Base-by-base conservation (phyloP, 2,113 vertebrate species). In the Porphyrio hochstetteri region DNA sequence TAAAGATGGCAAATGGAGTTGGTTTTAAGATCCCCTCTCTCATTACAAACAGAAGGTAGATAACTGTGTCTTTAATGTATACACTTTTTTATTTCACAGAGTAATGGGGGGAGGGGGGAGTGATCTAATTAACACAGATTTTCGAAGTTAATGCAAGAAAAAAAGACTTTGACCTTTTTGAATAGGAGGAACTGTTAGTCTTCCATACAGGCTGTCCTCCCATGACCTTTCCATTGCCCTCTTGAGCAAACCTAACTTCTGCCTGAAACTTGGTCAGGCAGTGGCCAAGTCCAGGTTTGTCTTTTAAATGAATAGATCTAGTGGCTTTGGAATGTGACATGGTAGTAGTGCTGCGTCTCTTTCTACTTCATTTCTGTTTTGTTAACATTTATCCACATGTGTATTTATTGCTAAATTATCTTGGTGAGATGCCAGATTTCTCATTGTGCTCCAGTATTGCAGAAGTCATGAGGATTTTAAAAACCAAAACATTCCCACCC, bases 391-490 rank as follows among this genome's bases (percentile, higher is more conserved):
- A 91, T 87, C 69, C 9, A 3, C 74, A 52, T 92, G 86, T 82
- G 81, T 92, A 52, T 94, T 92, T 92, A 65, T 91, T 82, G 86
- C 75, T 96, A 87, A 95, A 94, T 89, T 84, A 57, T 33, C 21
- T 69, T 59, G 46, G 77, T 18, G 2, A 48, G 14, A 15, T 82
- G 94, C 92, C 94, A 95, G 0, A 20, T 64, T 82, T 85, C 42
- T 95, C 75, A 77, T 88, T 94, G 88, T 63, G 59, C 36, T 92
- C 70, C 70, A 80, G 61, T 77, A 82, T 75, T 88, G 86, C 95
- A 95, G 94, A 93, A 94, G 60, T 95, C 83, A 65, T 94, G 78
- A 68, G 93, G 91, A 79, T 91, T 91, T 91, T 18, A 40, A 61
- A 84, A 96, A 90, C 1, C 67, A 84, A 89, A 96, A 91, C 67